These are phyloP conservation scores for Drosophila affinis DNA, from an alignment of 2,888 invertebrate species.

Conservation along the genomic window DNA sequence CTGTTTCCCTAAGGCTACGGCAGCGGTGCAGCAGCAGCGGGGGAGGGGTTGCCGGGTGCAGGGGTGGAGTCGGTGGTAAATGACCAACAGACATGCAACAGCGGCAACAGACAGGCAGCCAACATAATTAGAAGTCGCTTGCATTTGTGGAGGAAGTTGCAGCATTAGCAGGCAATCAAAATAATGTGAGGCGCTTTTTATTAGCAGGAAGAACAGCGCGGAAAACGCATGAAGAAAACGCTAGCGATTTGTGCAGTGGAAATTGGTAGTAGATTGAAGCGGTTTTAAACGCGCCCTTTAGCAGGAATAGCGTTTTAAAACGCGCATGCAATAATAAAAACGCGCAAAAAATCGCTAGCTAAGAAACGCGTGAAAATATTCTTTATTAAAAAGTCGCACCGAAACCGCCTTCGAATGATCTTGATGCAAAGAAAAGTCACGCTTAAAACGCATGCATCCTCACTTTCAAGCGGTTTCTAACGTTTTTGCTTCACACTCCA, in stretches of 20 bases:
- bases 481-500: no score
- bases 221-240: constrained; percentile 17
- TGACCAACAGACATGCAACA: constrained; percentile 66
- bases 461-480: background rate
- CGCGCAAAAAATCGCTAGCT: no score
- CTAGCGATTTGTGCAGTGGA: constrained; percentile 6
- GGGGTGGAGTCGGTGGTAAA: constrained; percentile 33
- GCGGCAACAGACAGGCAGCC: constrained; percentile 51
- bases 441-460: no score
- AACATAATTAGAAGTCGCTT: constrained; percentile 60
- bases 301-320: no score
- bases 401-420: no score
- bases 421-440: no score
- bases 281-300: no score
- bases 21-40: background rate
- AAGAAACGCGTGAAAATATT: no score
- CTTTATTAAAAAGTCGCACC: no score
- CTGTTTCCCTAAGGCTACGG: constrained; percentile 7
- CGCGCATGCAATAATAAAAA: no score
- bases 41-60: background rate
- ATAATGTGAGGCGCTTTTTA: constrained; percentile 54
- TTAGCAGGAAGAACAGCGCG: constrained; percentile 2
- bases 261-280: no score
- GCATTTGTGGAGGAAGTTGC: constrained; percentile 69
- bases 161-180: constrained; percentile 76